Base-by-base conservation (phyloP, 2,888 invertebrate species). In the Desoria tigrina region DNA sequence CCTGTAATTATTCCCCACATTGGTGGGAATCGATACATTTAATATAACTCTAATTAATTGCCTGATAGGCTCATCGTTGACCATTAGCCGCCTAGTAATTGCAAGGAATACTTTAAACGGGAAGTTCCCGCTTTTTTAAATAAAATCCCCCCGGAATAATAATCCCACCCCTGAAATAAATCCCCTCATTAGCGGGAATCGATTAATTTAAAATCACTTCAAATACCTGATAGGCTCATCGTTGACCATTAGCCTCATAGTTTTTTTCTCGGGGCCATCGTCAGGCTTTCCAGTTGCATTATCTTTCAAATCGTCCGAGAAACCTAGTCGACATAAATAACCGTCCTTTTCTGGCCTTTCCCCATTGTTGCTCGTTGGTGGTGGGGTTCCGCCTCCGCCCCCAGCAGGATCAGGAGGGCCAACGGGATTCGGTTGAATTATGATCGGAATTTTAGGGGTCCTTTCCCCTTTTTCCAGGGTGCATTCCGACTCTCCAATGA, bases 401-500 rank as follows among this genome's bases (percentile, higher is more conserved):
- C n/a, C n/a, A n/a, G n/a, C n/a, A 6, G 53, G 23, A 7, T 59
- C 18, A 65, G 49, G 24, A 58, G 11, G 1, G 62, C 61, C 18
- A 16, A 39, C 39, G 9, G 9, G 16, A 11, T 39, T 39, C 3
- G 63, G 66, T 14, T n/a, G 50, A 27, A 16, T 42, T 16, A 4
- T 51, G 55, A 51, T 39, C 59, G 1, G 62, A 65, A n/a, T 61
- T 51, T 45, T 65, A 56, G 39, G 64, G 58, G 37, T 53, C 51
- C 28, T 45, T 11, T 27, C 42, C 0, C 68, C 68, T 50, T 72
- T 72, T 14, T 57, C 27, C 3, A 72, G 54, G 2, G 60, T 61
- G 21, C 71, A 72, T 39, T 66, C 67, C 6, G 61, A 61, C 18
- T 66, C 57, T 1, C 69, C 69, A 42, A 67, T 68, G 1, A 69